Conservation (phyloP, 2,113 vertebrate genomes). For the Hymenochirus boettgeri region DNA sequence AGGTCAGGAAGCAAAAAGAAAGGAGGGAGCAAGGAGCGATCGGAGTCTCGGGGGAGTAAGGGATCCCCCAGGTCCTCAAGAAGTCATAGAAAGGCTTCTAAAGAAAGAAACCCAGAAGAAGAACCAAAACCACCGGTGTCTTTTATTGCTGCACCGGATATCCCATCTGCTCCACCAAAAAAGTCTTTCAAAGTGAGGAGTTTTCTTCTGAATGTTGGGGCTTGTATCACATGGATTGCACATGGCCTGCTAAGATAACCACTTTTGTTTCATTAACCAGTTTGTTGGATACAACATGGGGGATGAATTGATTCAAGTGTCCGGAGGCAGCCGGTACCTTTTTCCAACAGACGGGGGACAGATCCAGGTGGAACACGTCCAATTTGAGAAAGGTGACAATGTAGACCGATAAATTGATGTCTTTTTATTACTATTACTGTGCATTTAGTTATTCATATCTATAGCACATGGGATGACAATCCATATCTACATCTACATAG, state of each 20-base stretch:
- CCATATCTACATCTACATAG: no score
- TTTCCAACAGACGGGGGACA: constrained; percentile 84
- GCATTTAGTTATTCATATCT: no score
- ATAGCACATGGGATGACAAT: no score
- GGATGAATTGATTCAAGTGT: constrained; percentile 70
- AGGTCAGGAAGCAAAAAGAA: constrained; percentile 49
- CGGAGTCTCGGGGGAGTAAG: constrained; percentile 42
- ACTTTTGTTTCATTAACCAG: constrained; percentile 51
- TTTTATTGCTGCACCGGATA: neutral
- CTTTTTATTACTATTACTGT: no score
- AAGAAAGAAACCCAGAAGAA: constrained; percentile 51
- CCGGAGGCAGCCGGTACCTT: constrained; percentile 65
- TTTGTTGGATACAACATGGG: constrained; percentile 81
- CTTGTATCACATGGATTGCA: no score
- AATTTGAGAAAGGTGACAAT: constrained; percentile 75
- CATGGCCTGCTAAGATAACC: no score
- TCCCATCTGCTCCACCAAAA: constrained; percentile 12
- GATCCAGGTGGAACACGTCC: constrained; percentile 76
- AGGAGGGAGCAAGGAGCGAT: constrained; percentile 28
- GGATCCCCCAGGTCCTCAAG: neutral
- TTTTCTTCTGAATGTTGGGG: constrained; percentile 10
- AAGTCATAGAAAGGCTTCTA: constrained; percentile 29
- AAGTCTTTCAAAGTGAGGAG: constrained; percentile 55
- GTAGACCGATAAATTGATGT: no score
- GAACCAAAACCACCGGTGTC: constrained; percentile 31